These are phyloP conservation scores for Dryobates pubescens DNA, from an alignment of 2,797 vertebrate species.

Conservation along the genomic window DNA sequence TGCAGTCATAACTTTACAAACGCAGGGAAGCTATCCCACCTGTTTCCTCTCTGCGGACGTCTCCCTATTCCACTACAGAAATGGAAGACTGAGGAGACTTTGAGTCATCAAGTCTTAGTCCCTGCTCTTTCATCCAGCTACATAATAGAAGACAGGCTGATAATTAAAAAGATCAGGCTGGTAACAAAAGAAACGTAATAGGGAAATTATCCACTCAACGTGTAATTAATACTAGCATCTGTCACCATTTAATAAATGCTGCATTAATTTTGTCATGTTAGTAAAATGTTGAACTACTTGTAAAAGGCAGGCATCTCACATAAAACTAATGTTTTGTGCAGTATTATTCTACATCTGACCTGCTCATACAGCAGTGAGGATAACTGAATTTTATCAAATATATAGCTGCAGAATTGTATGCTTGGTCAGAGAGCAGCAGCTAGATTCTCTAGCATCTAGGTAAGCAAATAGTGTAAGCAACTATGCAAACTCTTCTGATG, in stretches of 20 bases:
- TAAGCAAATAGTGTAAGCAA: neutral
- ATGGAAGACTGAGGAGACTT: neutral
- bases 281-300: constrained; percentile 14
- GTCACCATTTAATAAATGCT: constrained; percentile 51
- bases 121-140: neutral
- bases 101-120: neutral
- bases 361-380: neutral
- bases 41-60: neutral
- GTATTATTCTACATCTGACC: neutral
- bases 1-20: neutral
- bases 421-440: neutral
- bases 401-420: neutral
- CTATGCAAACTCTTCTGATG: neutral
- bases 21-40: neutral
- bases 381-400: neutral
- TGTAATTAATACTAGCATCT: constrained; percentile 71
- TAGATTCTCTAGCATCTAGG: neutral
- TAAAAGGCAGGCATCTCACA: neutral
- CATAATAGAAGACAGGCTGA: neutral
- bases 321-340: neutral
- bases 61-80: neutral
- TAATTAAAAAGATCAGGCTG: constrained; percentile 17
- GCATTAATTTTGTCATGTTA: constrained; percentile 27
- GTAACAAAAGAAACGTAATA: constrained; percentile 55
- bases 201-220: constrained; percentile 26